Percentiles rank a stretch among this genome's conserved stretches.
Conservation (phyloP, 2,888 invertebrate species). For the Metellina segmentata region DNA sequence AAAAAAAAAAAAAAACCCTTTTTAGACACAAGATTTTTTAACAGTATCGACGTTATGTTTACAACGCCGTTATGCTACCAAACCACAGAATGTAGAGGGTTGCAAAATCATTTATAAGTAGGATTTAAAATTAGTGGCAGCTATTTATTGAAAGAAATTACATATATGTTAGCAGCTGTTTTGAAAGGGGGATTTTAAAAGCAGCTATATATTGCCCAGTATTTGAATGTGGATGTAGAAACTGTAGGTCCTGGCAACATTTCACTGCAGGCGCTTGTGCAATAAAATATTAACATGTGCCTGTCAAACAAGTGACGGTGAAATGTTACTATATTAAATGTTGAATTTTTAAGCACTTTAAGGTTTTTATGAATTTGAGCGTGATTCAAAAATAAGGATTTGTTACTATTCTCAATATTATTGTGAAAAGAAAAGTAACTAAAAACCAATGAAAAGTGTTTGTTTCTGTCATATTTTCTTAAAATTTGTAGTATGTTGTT, state of each 20-base stretch:
- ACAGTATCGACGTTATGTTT: too few species aligned
- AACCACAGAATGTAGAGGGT: too few species aligned
- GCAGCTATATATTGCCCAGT: too few species aligned
- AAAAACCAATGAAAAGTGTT: neutral
- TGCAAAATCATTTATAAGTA: too few species aligned
- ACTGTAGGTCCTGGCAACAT: neutral
- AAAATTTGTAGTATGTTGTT: slow-evolving; percentile 34
- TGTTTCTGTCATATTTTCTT: neutral
- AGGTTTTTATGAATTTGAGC: neutral
- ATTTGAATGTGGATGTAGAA: too few species aligned
- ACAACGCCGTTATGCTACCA: too few species aligned
- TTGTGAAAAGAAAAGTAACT: neutral
- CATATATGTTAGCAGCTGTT: too few species aligned
- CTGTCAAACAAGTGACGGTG: slow-evolving; percentile 49
- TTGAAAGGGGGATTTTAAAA: too few species aligned
- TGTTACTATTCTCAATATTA: neutral
- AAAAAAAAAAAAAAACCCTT: too few species aligned
- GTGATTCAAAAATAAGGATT: neutral
- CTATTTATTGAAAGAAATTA: too few species aligned
- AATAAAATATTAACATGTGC: slow-evolving; percentile 56
- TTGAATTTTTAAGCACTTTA: slow-evolving; percentile 8
- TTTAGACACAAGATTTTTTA: too few species aligned
- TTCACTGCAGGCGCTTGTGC: slow-evolving; percentile 41
- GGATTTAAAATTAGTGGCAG: too few species aligned
- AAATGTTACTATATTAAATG: slow-evolving; percentile 14